Evolutionary conservation across 2,113 vertebrate species (phyloP), one percentile per base, ranked within the genome.

Genomic region (Channa maculata): DNA sequence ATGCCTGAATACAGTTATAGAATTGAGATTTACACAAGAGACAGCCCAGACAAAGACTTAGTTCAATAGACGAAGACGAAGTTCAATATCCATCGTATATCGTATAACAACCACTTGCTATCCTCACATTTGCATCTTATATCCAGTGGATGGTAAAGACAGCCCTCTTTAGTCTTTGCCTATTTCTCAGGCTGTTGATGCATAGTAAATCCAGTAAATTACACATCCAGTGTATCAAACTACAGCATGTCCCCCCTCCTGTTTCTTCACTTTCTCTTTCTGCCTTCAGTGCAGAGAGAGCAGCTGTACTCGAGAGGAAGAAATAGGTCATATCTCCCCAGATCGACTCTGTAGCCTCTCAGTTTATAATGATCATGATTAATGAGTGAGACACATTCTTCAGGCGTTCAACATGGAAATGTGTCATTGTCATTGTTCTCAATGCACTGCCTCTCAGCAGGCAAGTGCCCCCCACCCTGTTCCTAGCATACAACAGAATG

Each of bases 251-350:
- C 50, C 58, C 50, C 24, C 53, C 36, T 61, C 45, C 37, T 62
- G 37, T 59, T 49, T 14, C 39, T 33, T 41, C 9, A 6, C 68
- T 43, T 48, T 62, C 44, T 62, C 59, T 43, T 8, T 5, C 54
- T 52, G 51, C 53, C 14, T 41, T 50, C 58, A 12, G n/a, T 13
- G 45, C 54, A 36, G 59, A 11, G 45, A 67, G 74, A 85, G 65
- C 78, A 82, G 86, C 82, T 83, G 74, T 70, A 54, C 63, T 78
- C 57, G 12, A 45, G 67, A 74, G 65, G 36, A 41, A 75, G 75
- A 89, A 87, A 77, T 85, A 53, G 90, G 88, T 89, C 84, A 77
- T 1, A 46, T 67, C 81, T 49, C 75, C 50, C 38, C 61, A 24
- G 78, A 76, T 82, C 52, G 36, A 61, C 83, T 78, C 43, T 5